Evolutionary conservation across 2,113 vertebrate species (phyloP).

Genomic region (Crotalus viridis): DNA sequence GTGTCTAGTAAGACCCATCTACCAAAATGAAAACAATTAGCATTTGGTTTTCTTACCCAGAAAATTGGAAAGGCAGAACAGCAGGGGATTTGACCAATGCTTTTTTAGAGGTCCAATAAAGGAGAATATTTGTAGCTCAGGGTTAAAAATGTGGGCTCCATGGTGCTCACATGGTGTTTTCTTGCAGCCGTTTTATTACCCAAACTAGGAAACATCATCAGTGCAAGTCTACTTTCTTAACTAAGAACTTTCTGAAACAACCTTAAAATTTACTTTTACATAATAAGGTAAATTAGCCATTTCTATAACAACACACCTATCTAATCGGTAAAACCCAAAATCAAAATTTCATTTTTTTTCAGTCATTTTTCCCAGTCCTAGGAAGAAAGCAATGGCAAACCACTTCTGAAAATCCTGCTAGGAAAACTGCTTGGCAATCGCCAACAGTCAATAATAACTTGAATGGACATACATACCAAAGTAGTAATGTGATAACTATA

Average conservation of each 20-base stretch:
- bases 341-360: not conserved
- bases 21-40: not conserved
- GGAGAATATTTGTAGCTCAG: too few relatives aligned
- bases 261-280: not conserved
- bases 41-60: not conserved
- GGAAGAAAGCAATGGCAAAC: too few relatives aligned
- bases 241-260: not conserved
- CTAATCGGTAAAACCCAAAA: not conserved
- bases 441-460: too few relatives aligned
- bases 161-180: too few relatives aligned
- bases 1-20: not conserved
- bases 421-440: too few relatives aligned
- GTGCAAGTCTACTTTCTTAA: not conserved
- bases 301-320: not conserved
- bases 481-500: too few relatives aligned
- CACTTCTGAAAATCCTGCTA: too few relatives aligned
- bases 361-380: not conserved
- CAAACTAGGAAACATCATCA: too few relatives aligned
- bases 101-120: not conserved
- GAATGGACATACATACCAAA: too few relatives aligned
- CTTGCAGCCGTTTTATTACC: too few relatives aligned
- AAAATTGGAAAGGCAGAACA: not conserved
- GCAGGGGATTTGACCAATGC: not conserved
- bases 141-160: too few relatives aligned
- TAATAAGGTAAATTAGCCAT: too few relatives aligned